phyloP scores from a whole-genome alignment of 2,113 vertebrate species.

The Spermophilus dauricus region DNA sequence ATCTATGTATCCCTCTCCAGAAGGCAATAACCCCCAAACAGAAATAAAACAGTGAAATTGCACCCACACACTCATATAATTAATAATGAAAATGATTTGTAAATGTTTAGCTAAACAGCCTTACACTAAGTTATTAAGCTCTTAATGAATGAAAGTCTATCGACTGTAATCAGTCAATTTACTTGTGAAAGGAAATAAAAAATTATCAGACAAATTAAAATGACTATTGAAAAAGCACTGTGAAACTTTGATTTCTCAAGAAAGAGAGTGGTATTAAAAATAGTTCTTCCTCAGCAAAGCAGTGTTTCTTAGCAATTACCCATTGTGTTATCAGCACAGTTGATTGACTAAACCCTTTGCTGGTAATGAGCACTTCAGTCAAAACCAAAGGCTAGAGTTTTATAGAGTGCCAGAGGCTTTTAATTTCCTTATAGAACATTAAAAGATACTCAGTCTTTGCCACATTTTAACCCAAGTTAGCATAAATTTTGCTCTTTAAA shows the following conservation, averaged over 20 bases:
- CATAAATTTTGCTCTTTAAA: conserved; percentile 87
- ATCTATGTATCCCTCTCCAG: neutral
- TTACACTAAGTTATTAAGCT: neutral
- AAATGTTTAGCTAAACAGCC: conserved; percentile 65
- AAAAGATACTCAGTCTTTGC: conserved; percentile 86
- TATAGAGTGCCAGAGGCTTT: conserved; percentile 85
- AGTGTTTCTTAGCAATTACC: conserved; percentile 80
- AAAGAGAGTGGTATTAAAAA: conserved; percentile 66
- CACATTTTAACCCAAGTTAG: conserved; percentile 90
- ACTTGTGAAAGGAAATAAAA: conserved; percentile 73
- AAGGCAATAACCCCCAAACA: neutral
- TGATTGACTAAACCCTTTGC: conserved; percentile 83
- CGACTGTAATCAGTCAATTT: conserved; percentile 78
- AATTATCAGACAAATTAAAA: conserved; percentile 74
- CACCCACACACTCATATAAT: neutral
- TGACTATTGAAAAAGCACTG: conserved; percentile 63
- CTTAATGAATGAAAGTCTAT: conserved; percentile 56
- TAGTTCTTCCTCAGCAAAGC: conserved; percentile 48
- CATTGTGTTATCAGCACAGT: conserved; percentile 74
- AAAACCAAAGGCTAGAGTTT: conserved; percentile 84
- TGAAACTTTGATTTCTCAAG: conserved; percentile 64
- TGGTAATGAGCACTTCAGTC: conserved; percentile 85
- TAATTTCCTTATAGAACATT: conserved; percentile 87
- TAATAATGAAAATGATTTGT: conserved; percentile 69
- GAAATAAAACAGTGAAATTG: neutral